phyloP scores from a whole-genome alignment of 1,140 invertebrate genomes.

The Drosophila burlai region DNA sequence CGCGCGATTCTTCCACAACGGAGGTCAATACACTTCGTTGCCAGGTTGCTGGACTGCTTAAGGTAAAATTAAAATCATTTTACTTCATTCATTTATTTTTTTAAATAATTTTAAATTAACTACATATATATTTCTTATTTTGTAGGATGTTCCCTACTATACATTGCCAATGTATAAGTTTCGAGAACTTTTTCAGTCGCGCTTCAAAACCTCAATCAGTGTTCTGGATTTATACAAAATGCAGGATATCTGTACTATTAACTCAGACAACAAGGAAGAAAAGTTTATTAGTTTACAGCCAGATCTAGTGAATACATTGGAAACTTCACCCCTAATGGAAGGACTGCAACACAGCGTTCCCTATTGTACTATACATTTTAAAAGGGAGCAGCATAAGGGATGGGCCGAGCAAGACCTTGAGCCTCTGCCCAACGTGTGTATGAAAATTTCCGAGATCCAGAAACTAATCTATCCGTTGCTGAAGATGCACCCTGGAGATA shows the following conservation, averaged over 20 bases:
- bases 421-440: slow-evolving; percentile 89
- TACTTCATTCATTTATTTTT: neutral
- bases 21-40: slow-evolving; percentile 89
- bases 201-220: slow-evolving; percentile 92
- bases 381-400: slow-evolving; percentile 86
- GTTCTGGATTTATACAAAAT: slow-evolving; percentile 93
- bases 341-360: slow-evolving; percentile 87
- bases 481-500: slow-evolving; percentile 75
- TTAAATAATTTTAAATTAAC: neutral
- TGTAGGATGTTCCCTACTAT: slow-evolving; percentile 90
- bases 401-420: slow-evolving; percentile 91
- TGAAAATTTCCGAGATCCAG: slow-evolving; percentile 82
- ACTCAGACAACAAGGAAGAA: slow-evolving; percentile 88
- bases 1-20: slow-evolving; percentile 87
- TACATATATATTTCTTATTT: neutral
- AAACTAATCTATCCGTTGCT: slow-evolving; percentile 77
- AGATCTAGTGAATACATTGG: slow-evolving; percentile 85
- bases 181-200: slow-evolving; percentile 93
- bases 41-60: slow-evolving; percentile 88
- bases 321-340: slow-evolving; percentile 78
- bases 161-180: slow-evolving; percentile 94
- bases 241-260: slow-evolving; percentile 91
- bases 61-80: slow-evolving; percentile 75
- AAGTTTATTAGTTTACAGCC: slow-evolving; percentile 89
- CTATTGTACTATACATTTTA: slow-evolving; percentile 88